Evolutionary conservation across 2,888 invertebrate species (phyloP), one percentile per base, ranked within the genome.

Genomic region (Epicampocera succincta): DNA sequence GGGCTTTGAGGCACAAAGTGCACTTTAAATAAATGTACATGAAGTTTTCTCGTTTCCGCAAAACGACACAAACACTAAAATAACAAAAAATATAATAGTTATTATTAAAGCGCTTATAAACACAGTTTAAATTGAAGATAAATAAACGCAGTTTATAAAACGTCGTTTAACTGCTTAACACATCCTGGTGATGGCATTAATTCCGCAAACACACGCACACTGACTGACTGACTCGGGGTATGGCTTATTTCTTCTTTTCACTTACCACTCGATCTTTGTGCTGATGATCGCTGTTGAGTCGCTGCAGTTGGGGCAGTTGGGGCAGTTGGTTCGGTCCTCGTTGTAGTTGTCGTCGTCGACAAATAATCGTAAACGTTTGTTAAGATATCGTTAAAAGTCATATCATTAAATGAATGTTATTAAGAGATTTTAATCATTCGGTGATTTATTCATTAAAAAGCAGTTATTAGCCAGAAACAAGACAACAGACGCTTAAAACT

Each of bases 361-460:
- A 44, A 69, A 54, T 50, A 52, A 74, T 82, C 78, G 74, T 78
- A 66, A 74, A 74, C 77, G 78, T 72, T 74, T 78, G 65, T 66
- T 78, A 68, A 81, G 81, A 73, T 81, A 81, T 81, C 81, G 81
- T 77, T 73, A 81, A 81, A 77, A 81, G 78, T 82, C 78, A 74
- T 82, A 82, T 82, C 82, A 78, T 82, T 82, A 82, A 82, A 78
- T 82, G 82, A 82, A 88, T 88, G 87, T 89, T 89, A 90, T 89
- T 90, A 90, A 90, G 87, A 89, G 90, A 90, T 90, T 87, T 85
- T 90, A 90, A 90, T 90, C 90, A 85, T 86, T 86, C 88, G 89
- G 89, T 90, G 90, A 90, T 90, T 90, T 90, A 90, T 90, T 90
- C 90, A 90, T 90, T 90, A 89, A 89, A 88, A 88, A 87, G 86